Evolutionary conservation across 2,888 invertebrate species (phyloP), one percentile per base, ranked within the genome.

Genomic region (Hydriomena furcata): DNA sequence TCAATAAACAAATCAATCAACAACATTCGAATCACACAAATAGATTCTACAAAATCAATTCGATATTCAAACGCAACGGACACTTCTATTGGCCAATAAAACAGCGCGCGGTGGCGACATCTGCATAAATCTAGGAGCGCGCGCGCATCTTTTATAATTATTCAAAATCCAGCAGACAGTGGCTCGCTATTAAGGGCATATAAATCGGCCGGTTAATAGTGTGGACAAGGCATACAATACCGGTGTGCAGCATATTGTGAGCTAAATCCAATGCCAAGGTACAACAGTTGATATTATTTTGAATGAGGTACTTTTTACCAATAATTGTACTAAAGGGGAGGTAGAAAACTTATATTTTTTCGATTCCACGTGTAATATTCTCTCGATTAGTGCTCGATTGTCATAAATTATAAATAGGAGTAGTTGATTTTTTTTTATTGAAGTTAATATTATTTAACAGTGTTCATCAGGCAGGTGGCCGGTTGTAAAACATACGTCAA

Each of bases 191-290:
- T 80, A 82, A 75, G 73, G 81, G 79, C 72, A 78, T 79, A 84
- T 84, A 84, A 83, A 82, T 82, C 78, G 76, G 68, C 61, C 72
- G 73, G 75, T 76, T 81, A 84, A 83, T 82, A 83, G 82, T 76
- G 82, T 71, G 76, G 83, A 86, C 83, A 79, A 68, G 76, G 71
- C 71, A 69, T 76, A 83, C 83, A 86, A 86, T 85, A 77, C 79
- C 65, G 63, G 64, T 65, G 72, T 65, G 68, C 66, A 64, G 70
- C 68, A 66, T 69, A 65, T 69, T 75, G 72, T 71, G 66, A 70
- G 59, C 52, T 64, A 62, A 60, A 53, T 48, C 53, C 62, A 52
- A 47, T 61, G 49, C 58, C 5, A 63, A 61, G 76, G 71, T 60
- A 65, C 76, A 37, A 28, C 56, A 65, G 49, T 58, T 11, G 31